Evolutionary conservation across 1,140 invertebrate genomes (phyloP).

Genomic region (Venturia canescens): DNA sequence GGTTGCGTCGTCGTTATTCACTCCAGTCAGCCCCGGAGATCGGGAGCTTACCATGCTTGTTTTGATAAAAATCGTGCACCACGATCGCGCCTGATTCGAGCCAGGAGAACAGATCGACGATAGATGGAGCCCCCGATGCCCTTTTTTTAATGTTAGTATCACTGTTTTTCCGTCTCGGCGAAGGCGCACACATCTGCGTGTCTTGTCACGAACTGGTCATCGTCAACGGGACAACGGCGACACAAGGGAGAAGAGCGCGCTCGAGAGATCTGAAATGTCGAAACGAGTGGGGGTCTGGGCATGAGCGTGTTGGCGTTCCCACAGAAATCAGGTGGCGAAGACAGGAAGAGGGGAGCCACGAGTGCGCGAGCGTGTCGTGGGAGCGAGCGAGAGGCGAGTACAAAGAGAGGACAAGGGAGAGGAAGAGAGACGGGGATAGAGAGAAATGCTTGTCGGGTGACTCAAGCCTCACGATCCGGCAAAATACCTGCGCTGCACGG

Average conservation of each 20-base stretch:
- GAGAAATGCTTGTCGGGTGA: constrained; percentile 5
- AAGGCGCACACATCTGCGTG: background rate
- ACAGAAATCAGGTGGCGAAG: constrained; percentile 35
- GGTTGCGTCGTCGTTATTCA: constrained; percentile 53
- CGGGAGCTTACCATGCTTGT: constrained; percentile 73
- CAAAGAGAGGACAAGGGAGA: background rate
- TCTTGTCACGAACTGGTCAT: constrained; percentile 5
- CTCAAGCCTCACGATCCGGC: constrained; percentile 19
- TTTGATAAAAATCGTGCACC: background rate
- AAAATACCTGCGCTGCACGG: background rate
- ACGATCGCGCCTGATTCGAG: constrained; percentile 1
- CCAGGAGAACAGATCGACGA: background rate
- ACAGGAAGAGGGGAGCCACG: background rate
- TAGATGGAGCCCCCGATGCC: background rate
- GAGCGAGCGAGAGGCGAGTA: background rate
- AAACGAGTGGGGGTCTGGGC: background rate
- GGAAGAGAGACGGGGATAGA: background rate
- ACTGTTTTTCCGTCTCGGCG: too few relatives aligned
- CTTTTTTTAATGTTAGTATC: too few relatives aligned
- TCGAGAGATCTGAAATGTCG: constrained; percentile 14
- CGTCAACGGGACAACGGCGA: too few relatives aligned
- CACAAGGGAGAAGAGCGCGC: background rate
- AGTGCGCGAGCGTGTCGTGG: background rate
- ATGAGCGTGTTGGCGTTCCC: constrained; percentile 3
- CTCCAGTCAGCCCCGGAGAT: constrained; percentile 57